Percentiles rank a stretch among this genome's conserved stretches.
phyloP scores from a whole-genome alignment of 2,888 invertebrate species.

The Cecidostiba fungosa region DNA sequence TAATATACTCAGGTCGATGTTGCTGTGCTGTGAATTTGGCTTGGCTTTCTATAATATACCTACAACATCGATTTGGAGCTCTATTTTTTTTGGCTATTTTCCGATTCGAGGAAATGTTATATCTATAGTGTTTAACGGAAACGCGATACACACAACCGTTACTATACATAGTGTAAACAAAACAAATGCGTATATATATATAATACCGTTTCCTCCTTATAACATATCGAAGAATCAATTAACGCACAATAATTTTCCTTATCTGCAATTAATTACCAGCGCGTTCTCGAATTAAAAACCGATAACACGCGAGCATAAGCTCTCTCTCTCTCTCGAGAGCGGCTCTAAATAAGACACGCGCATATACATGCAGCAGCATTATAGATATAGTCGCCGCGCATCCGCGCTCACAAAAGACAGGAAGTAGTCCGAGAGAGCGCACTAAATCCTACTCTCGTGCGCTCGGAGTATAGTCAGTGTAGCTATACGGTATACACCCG shows the following conservation, averaged over 20 bases:
- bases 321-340: too few relatives aligned
- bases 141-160: not conserved
- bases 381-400: not conserved
- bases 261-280: not conserved
- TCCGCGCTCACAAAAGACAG: not conserved
- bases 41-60: not conserved
- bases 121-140: too few relatives aligned
- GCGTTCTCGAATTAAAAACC: not conserved
- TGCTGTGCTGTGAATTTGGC: not conserved
- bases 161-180: not conserved
- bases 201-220: not conserved
- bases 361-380: too few relatives aligned
- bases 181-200: too few relatives aligned
- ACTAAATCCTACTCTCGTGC: not conserved
- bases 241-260: not conserved
- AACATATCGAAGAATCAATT: not conserved
- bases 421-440: not conserved
- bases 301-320: not conserved
- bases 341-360: not conserved
- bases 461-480: not conserved
- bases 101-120: too few relatives aligned
- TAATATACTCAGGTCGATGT: not conserved
- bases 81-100: not conserved
- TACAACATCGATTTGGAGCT: not conserved
- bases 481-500: not conserved